Evolutionary conservation across 2,797 vertebrate genomes (phyloP), one percentile per base, ranked within the genome.

Genomic region (Epinephelus coioides): DNA sequence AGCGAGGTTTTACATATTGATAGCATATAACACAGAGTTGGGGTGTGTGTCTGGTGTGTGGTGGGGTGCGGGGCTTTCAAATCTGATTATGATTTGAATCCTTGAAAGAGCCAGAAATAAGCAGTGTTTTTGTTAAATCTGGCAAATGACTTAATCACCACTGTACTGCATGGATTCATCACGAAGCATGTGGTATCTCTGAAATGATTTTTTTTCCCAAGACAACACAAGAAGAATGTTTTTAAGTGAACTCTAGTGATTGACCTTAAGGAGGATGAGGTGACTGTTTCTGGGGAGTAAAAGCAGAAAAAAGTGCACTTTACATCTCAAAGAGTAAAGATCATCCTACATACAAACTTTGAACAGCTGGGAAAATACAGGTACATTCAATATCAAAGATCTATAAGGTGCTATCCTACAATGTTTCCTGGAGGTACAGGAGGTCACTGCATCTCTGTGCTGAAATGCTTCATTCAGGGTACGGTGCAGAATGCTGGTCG

Each of bases 341-440:
- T 92, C 86, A 79, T 92, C 88, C 88, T 93, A 94, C 85, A 86
- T 95, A 94, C 89, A 94, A 95, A 95, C 85, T 90, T 94, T 86
- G 27, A 87, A 92, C 88, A 90, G 90, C 89, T 93, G 94, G 92
- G 92, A 94, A 94, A 95, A 92, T 92, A 93, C 89, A 94, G 87
- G 85, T 95, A 96, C 96, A 96, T 96, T 96, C 95, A 96, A 92
- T 95, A 95, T 94, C 90, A 95, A 95, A 95, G 94, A 89, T 93
- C 86, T 89, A 84, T 95, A 96, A 96, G 94, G 95, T 95, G 95
- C 95, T 95, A 95, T 91, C 86, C 90, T 95, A 91, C 91, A 89
- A 92, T 84, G 86, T 76, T 68, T 91, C 78, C 86, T 90, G 88
- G 81, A 88, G 74, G 87, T 85, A 81, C 84, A 89, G 73, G 79